Conservation (phyloP, 1,140 invertebrate genomes). For the Thaumetopoea pityocampa region DNA sequence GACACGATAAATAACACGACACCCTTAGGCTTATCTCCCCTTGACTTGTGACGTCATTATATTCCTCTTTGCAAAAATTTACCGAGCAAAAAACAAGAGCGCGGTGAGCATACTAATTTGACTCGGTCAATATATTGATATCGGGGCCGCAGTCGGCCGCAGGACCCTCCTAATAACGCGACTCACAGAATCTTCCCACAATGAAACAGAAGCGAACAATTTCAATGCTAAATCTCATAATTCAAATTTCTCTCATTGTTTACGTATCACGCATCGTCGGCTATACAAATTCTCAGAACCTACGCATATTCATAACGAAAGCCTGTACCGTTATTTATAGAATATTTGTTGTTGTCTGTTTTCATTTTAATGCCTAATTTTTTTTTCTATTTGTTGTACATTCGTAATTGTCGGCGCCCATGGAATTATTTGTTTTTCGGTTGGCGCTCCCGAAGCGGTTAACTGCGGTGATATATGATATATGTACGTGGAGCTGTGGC, state of each 20-base stretch:
- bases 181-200: slow-evolving; percentile 56
- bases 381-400: slow-evolving; percentile 64
- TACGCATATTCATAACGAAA: slow-evolving; percentile 71
- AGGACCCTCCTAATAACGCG: slow-evolving; percentile 38
- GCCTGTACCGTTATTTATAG: slow-evolving; percentile 71
- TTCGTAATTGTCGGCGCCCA: slow-evolving; percentile 47
- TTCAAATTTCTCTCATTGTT: slow-evolving; percentile 64
- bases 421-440: slow-evolving; percentile 58
- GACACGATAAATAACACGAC: slow-evolving; percentile 57
- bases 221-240: slow-evolving; percentile 67
- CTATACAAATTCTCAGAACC: slow-evolving; percentile 69
- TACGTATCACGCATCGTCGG: slow-evolving; percentile 50
- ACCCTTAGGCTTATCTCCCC: slow-evolving; percentile 61
- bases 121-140: slow-evolving; percentile 60
- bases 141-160: slow-evolving; percentile 30
- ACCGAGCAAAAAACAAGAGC: slow-evolving; percentile 60
- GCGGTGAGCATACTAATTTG: slow-evolving; percentile 61
- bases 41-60: slow-evolving; percentile 70
- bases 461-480: slow-evolving; percentile 48
- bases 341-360: slow-evolving; percentile 71
- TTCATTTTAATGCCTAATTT: slow-evolving; percentile 69
- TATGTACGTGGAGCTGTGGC: slow-evolving; percentile 33
- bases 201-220: slow-evolving; percentile 55
- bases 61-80: slow-evolving; percentile 67
- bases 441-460: slow-evolving; percentile 39